These are phyloP conservation scores for Sarotherodon lohbergeri DNA, from an alignment of 2,113 vertebrate genomes.

Conservation along the genomic window DNA sequence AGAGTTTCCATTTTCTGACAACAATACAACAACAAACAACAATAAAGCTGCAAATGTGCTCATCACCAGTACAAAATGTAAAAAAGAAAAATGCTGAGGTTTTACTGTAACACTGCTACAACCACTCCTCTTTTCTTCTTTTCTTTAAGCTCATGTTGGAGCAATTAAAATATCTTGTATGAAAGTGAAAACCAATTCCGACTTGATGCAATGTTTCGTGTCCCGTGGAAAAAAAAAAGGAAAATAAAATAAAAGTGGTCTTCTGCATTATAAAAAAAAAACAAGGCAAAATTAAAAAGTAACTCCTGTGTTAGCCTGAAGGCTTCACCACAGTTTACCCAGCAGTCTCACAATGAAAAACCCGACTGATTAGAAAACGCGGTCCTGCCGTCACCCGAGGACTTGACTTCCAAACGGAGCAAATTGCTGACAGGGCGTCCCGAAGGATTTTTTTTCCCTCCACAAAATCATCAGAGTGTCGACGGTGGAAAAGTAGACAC, in stretches of 20 bases:
- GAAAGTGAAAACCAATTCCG: slow-evolving; percentile 12
- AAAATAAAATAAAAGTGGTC: slow-evolving; percentile 7
- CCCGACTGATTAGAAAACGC: neutral
- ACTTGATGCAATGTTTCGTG: slow-evolving; percentile 18
- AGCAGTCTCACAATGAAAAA: slow-evolving; percentile 18
- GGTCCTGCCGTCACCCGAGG: neutral
- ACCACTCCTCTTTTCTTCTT: neutral
- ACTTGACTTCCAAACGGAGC: slow-evolving; percentile 7
- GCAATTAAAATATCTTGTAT: slow-evolving; percentile 17
- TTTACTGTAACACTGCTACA: slow-evolving; percentile 34
- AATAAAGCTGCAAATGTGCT: slow-evolving; percentile 45
- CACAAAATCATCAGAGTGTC: neutral
- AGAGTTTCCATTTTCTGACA: slow-evolving; percentile 57
- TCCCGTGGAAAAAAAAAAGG: neutral
- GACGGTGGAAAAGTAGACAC: neutral
- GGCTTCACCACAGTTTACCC: neutral
- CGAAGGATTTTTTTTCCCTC: neutral
- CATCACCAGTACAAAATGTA: slow-evolving; percentile 4
- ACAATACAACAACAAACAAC: slow-evolving; percentile 48
- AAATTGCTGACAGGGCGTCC: neutral
- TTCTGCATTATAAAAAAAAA: neutral
- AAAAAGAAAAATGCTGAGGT: slow-evolving; percentile 33
- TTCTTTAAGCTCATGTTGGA: slow-evolving; percentile 16
- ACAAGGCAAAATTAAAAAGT: neutral
- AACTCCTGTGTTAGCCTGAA: neutral